A percentile compares a stretch with the other conserved stretches of the same genome.
Evolutionary conservation across 2,888 invertebrate species (phyloP).

Genomic region (Julus scandinavius): DNA sequence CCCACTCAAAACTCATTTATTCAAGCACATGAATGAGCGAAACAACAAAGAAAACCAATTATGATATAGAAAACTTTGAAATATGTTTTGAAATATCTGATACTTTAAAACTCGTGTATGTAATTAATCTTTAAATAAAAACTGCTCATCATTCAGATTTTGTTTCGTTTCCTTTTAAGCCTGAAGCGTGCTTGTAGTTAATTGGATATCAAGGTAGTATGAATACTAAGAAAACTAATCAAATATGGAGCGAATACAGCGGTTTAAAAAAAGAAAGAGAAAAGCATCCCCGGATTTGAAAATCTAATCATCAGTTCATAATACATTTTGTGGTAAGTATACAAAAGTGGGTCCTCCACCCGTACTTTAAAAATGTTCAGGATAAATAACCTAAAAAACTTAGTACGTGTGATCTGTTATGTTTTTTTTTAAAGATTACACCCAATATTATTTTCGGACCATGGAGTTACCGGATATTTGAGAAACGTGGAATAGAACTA

Average conservation of each 20-base stretch:
- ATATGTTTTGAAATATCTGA: neutral
- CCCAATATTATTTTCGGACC: too few relatives aligned
- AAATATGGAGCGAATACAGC: neutral
- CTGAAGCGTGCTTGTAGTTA: neutral
- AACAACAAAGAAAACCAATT: constrained; percentile 23
- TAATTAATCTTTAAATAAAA: constrained; percentile 4
- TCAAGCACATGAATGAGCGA: neutral
- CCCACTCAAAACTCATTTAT: neutral
- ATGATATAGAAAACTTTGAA: neutral
- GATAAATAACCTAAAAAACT: too few relatives aligned
- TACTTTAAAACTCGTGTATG: neutral
- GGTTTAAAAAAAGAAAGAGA: neutral
- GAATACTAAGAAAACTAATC: neutral
- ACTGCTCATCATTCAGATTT: neutral
- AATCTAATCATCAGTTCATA: neutral
- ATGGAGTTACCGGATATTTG: too few relatives aligned
- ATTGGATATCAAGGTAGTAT: neutral
- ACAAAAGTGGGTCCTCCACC: neutral
- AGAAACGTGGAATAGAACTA: neutral
- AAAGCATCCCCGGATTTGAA: neutral
- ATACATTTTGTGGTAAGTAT: neutral
- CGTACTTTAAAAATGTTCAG: too few relatives aligned
- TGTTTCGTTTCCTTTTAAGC: neutral
- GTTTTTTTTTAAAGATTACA: too few relatives aligned
- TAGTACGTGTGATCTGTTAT: too few relatives aligned